Conservation (phyloP, 2,888 invertebrate genomes). For the Meiosimyza decipiens region DNA sequence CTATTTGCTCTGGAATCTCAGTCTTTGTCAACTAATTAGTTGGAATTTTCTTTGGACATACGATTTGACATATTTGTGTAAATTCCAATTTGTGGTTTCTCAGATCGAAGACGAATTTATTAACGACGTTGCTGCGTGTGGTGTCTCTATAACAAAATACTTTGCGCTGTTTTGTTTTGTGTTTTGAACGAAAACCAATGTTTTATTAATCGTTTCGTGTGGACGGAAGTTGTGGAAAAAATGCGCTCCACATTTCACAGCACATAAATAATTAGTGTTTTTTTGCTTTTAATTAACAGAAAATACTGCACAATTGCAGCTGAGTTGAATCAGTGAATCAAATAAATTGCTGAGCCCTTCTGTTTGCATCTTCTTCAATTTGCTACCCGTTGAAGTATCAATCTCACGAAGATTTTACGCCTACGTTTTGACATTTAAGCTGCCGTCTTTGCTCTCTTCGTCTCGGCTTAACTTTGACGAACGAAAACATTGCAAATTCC, state of each 20-base stretch:
- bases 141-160: slow-evolving; percentile 18
- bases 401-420: slow-evolving; percentile 7
- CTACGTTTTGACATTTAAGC: not conserved
- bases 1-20: slow-evolving; percentile 4
- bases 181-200: not conserved
- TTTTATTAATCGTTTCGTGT: slow-evolving; percentile 10
- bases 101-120: too few species aligned
- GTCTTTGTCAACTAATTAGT: slow-evolving; percentile 6
- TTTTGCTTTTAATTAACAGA: too few species aligned
- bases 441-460: not conserved
- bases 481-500: not conserved
- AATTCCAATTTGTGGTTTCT: not conserved
- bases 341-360: too few species aligned
- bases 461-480: slow-evolving; percentile 4
- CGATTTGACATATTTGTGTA: not conserved
- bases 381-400: not conserved
- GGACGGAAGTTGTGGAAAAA: not conserved
- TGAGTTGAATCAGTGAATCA: too few species aligned
- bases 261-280: too few species aligned
- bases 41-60: slow-evolving; percentile 13
- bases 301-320: too few species aligned
- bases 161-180: not conserved
- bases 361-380: too few species aligned
- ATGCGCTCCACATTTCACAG: too few species aligned
- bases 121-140: not conserved